These are phyloP conservation scores for Phataginus tricuspis DNA, from an alignment of 2,797 vertebrate species.

Conservation along the genomic window DNA sequence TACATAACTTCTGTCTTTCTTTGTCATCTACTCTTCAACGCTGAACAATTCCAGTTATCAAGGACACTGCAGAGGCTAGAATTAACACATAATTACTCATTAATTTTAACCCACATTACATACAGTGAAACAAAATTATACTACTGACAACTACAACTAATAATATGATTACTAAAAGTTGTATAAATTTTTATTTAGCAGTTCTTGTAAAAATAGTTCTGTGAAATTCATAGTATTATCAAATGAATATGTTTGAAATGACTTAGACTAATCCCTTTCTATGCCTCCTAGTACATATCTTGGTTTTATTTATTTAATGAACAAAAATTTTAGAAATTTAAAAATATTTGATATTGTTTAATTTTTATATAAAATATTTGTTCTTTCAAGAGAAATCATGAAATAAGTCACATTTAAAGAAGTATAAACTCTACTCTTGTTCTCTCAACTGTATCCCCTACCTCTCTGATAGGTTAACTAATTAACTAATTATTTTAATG, in stretches of 20 bases:
- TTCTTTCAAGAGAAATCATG: not conserved
- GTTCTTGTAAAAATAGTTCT: not conserved
- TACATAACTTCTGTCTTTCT: not conserved
- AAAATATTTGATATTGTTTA: not conserved
- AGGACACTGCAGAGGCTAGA: not conserved
- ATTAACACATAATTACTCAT: not conserved
- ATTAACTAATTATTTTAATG: not conserved
- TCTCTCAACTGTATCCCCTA: not conserved
- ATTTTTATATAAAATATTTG: not conserved
- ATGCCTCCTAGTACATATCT: not conserved
- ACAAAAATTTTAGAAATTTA: not conserved
- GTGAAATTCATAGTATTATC: not conserved
- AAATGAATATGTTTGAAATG: not conserved
- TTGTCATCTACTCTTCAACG: not conserved
- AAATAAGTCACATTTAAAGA: not conserved
- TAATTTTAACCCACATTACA: not conserved
- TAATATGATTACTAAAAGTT: not conserved
- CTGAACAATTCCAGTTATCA: not conserved
- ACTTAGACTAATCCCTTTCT: not conserved
- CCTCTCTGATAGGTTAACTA: not conserved
- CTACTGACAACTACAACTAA: not conserved
- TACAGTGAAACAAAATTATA: constrained; percentile 17
- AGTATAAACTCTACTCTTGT: not conserved
- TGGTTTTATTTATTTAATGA: not conserved
- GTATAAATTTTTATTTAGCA: constrained; percentile 1